Conservation (phyloP, 2,888 invertebrate species). For the Caenorhabditis auriculariae region DNA sequence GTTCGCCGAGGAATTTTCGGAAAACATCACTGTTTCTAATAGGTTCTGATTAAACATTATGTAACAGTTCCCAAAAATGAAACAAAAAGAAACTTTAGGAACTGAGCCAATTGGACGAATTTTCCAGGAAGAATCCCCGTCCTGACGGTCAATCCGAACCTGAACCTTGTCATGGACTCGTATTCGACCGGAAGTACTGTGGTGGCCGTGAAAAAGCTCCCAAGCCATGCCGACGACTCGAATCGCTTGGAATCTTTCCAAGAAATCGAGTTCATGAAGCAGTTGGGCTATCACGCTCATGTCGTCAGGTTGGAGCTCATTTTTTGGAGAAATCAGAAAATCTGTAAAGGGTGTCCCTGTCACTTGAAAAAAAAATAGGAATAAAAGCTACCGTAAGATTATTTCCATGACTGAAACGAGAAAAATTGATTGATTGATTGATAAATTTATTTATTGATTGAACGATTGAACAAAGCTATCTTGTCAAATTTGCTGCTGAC, state of each 20-base stretch:
- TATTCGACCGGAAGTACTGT: conserved; percentile 14
- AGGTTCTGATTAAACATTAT: too few relatives aligned
- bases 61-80: too few relatives aligned
- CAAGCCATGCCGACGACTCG: conserved; percentile 47
- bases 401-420: too few relatives aligned
- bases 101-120: too few relatives aligned
- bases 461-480: too few relatives aligned
- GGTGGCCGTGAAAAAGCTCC: conserved; percentile 52
- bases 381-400: too few relatives aligned
- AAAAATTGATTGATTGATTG: too few relatives aligned
- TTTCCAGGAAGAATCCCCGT: conserved; percentile 31
- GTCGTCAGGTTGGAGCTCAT: conserved; percentile 21
- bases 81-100: too few relatives aligned
- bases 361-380: neutral
- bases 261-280: conserved; percentile 57
- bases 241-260: conserved; percentile 47
- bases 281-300: conserved; percentile 48
- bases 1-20: too few relatives aligned
- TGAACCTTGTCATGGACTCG: conserved; percentile 24
- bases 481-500: too few relatives aligned
- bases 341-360: neutral
- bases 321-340: neutral
- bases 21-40: too few relatives aligned
- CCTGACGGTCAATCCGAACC: conserved; percentile 20
- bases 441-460: too few relatives aligned